Base-by-base conservation (phyloP, 2,113 vertebrate species). In the Burhinus oedicnemus region DNA sequence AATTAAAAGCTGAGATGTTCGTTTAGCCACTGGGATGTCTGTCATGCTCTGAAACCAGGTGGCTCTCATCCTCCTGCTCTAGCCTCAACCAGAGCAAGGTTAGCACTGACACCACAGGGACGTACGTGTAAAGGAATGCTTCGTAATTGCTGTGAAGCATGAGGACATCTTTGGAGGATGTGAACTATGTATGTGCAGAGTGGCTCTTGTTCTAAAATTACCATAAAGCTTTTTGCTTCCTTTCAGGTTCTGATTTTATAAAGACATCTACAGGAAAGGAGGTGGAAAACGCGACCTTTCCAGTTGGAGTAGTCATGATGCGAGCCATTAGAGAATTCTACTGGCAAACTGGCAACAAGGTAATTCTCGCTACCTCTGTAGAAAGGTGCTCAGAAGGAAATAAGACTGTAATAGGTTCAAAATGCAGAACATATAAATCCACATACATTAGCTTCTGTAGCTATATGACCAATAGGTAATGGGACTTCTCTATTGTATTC, bases 261-360 rank as follows among this genome's bases (percentile, higher is more conserved):
- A 99, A 99, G 97, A 99, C 99, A 0, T 99, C 99, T 25, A 99
- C 99, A 9, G 99, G 99, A 92, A 99, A 99, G 96, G 99, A 99
- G 97, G 94, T 99, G 1, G 98, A 99, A 87, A 99, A 99, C 5
- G 99, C 99, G 9, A 99, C 99, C 20, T 98, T 99, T 89, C 99
- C 99, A 1, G 99, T 99, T 5, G 99, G 99, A 84, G 85, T 99
- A 70, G 99, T 99, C 78, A 99, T 99, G 99, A 98, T 98, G 87
- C 94, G 99, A 96, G 99, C 99, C 74, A 99, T 99, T 93, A 98
- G 98, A 70, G 99, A 99, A 82, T 99, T 99, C 98, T 99, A 97
- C 98, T 97, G 99, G 98, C 96, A 96, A 90, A 99, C 99, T 19
- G 99, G 99, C 87, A 97, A 98, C 94, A 99, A 99, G 99, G 99